Percentiles rank a stretch among this genome's conserved stretches.
Evolutionary conservation across 2,888 invertebrate genomes (phyloP).

Genomic region (Nomada goodeniana): DNA sequence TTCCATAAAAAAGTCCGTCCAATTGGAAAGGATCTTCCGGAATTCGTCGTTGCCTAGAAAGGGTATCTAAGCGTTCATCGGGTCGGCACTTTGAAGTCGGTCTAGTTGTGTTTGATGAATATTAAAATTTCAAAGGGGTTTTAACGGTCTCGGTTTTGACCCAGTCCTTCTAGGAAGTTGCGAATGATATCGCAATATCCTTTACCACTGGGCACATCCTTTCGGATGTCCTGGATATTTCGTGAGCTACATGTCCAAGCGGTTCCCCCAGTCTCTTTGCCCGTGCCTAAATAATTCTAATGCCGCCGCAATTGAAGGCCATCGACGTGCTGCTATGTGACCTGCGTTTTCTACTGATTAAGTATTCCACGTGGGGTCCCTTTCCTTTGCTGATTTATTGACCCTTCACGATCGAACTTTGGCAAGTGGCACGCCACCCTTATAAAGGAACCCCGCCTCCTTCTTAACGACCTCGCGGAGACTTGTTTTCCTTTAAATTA

Average conservation of each 20-base stretch:
- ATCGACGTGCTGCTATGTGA: constrained; percentile 63
- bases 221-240: constrained; percentile 50
- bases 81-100: constrained; percentile 41
- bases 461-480: not conserved
- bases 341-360: constrained; percentile 65
- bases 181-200: constrained; percentile 47
- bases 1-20: constrained; percentile 38
- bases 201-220: constrained; percentile 46
- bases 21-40: constrained; percentile 47
- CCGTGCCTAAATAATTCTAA: constrained; percentile 66
- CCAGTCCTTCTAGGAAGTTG: constrained; percentile 55
- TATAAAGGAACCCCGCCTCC: constrained; percentile 36
- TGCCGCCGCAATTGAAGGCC: constrained; percentile 48
- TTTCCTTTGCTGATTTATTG: constrained; percentile 50
- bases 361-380: constrained; percentile 60
- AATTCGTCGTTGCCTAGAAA: constrained; percentile 28
- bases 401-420: constrained; percentile 43
- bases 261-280: not conserved
- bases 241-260: constrained; percentile 62
- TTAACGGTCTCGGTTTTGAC: constrained; percentile 40
- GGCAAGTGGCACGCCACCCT: constrained; percentile 45
- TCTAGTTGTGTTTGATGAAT: constrained; percentile 53
- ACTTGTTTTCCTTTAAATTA: constrained; percentile 11
- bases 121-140: constrained; percentile 51
- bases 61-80: constrained; percentile 23